Evolutionary conservation across 2,113 vertebrate species (phyloP).

Genomic region (Coptodon rendalli): DNA sequence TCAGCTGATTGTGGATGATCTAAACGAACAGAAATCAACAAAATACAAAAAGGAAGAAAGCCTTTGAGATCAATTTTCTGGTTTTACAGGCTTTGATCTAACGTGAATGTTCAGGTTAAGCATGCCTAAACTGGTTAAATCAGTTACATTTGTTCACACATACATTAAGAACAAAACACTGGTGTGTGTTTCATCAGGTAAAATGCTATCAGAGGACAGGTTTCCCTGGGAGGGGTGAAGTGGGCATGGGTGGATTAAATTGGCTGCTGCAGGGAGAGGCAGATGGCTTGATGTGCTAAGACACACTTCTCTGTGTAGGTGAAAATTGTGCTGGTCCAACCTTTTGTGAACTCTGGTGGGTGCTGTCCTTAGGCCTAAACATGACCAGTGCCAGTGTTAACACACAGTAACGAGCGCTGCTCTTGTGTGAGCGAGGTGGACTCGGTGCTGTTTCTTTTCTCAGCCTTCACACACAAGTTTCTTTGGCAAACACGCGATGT

Average conservation of each 20-base stretch:
- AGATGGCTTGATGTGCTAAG: background rate
- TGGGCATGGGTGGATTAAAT: background rate
- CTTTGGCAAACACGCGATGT: background rate
- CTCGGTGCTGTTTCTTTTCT: background rate
- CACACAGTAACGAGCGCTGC: background rate
- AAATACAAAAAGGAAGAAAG: background rate
- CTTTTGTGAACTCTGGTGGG: background rate
- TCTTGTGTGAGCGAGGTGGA: background rate
- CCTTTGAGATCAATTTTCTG: background rate
- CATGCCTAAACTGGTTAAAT: background rate
- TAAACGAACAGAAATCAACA: background rate
- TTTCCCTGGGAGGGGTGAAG: background rate
- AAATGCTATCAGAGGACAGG: rapidly evolving
- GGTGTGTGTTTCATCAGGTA: background rate
- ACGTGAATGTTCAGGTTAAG: background rate
- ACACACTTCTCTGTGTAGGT: background rate
- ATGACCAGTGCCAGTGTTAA: background rate
- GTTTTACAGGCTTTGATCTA: background rate
- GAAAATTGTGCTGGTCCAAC: background rate
- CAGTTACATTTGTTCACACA: background rate
- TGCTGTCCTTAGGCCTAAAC: background rate
- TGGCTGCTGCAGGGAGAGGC: background rate
- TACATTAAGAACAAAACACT: background rate
- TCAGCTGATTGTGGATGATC: background rate
- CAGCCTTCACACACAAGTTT: background rate